These are phyloP conservation scores for Bagarius yarrelli DNA, from an alignment of 2,113 vertebrate species.

Conservation along the genomic window DNA sequence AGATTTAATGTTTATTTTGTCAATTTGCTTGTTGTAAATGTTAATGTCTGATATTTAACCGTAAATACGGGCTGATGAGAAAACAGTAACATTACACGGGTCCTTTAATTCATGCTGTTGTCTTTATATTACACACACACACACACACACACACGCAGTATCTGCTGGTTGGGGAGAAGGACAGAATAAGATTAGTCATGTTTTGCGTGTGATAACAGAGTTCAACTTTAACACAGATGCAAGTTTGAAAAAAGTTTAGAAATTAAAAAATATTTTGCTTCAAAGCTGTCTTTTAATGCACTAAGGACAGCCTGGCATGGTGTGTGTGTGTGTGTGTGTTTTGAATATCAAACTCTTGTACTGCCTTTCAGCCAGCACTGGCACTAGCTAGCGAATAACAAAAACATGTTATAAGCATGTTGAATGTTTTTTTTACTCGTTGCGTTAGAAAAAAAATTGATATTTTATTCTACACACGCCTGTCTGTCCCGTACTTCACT, in stretches of 20 bases:
- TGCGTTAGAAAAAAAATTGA: neutral
- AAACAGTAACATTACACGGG: slow-evolving; percentile 15
- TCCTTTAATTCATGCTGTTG: neutral
- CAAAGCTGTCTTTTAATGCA: neutral
- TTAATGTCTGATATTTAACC: slow-evolving; percentile 1
- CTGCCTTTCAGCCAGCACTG: neutral
- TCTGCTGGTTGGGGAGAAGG: neutral
- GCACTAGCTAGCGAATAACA: neutral
- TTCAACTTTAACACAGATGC: neutral
- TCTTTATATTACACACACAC: neutral
- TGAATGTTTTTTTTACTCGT: no score
- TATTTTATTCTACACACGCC: no score
- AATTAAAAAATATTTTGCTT: neutral
- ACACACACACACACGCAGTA: neutral
- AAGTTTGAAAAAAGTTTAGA: neutral
- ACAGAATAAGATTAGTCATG: neutral
- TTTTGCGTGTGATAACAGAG: neutral
- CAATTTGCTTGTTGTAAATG: neutral
- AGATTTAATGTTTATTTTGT: neutral
- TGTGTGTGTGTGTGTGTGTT: slow-evolving; percentile 13
- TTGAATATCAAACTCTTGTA: neutral
- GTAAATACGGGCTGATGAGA: neutral
- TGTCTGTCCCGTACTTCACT: no score
- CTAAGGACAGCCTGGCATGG: neutral
- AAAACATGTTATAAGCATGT: no score